Evolutionary conservation across 2,888 invertebrate genomes (phyloP).

Genomic region (Lepas anatifera): DNA sequence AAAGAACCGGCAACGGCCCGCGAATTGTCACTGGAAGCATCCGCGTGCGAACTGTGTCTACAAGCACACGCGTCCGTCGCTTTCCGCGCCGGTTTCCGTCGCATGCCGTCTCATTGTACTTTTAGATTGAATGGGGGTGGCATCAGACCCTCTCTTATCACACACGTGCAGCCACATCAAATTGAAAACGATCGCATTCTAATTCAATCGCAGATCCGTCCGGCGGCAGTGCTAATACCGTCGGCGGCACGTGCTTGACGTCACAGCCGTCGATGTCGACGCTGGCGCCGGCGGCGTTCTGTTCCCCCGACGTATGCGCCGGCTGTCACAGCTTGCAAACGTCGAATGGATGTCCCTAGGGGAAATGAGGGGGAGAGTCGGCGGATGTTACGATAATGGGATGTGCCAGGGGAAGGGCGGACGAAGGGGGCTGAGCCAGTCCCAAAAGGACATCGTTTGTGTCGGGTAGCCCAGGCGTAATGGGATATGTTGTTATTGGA

Average conservation of each 20-base stretch:
- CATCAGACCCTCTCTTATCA: neutral
- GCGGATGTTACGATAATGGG: neutral
- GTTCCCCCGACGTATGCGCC: neutral
- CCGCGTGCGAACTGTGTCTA: too few relatives aligned
- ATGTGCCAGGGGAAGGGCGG: neutral
- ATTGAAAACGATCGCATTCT: constrained; percentile 2
- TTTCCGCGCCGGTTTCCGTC: neutral
- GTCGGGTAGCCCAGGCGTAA: too few relatives aligned
- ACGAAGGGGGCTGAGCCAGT: too few relatives aligned
- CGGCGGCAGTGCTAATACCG: neutral
- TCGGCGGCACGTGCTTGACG: neutral
- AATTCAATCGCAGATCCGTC: neutral
- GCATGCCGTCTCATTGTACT: neutral
- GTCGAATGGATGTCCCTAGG: neutral
- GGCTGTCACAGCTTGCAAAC: neutral
- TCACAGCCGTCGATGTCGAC: neutral
- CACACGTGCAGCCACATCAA: neutral
- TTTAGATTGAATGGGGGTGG: neutral
- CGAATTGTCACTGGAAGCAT: too few relatives aligned
- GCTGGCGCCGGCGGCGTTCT: neutral
- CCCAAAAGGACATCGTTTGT: too few relatives aligned
- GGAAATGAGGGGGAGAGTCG: neutral
- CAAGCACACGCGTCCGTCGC: neutral
- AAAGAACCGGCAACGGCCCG: too few relatives aligned
- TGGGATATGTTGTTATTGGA: too few relatives aligned